phyloP scores from a whole-genome alignment of 2,113 vertebrate species.

The Microcebus murinus region DNA sequence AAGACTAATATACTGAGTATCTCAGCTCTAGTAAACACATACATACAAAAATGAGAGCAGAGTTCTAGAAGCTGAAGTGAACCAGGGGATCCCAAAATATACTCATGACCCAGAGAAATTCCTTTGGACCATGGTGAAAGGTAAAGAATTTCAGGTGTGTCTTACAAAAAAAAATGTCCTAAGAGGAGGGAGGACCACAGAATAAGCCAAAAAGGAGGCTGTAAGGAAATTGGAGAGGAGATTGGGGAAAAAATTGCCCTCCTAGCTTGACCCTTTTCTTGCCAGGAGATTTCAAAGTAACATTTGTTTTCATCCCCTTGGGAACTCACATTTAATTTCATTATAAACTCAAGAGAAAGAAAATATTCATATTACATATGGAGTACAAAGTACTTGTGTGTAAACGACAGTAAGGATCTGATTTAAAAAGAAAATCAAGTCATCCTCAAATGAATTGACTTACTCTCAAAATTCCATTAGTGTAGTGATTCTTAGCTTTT shows the following conservation, averaged over 20 bases:
- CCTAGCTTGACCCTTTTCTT: neutral
- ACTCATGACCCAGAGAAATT: neutral
- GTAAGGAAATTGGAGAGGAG: neutral
- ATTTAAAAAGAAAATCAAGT: conserved; percentile 16
- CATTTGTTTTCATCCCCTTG: neutral
- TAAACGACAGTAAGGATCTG: neutral
- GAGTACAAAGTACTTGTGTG: neutral
- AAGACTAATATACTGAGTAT: neutral
- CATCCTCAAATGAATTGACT: neutral
- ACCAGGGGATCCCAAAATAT: neutral
- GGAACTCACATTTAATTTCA: neutral
- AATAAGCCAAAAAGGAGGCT: neutral
- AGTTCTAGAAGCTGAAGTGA: neutral
- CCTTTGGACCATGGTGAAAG: neutral
- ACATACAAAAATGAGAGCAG: neutral
- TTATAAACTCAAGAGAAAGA: neutral
- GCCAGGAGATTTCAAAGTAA: conserved; percentile 28
- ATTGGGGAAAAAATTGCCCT: neutral
- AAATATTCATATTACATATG: neutral
- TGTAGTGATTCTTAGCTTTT: neutral
- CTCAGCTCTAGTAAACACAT: conserved; percentile 8
- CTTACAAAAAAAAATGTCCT: neutral
- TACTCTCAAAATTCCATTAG: neutral
- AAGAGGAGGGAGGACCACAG: neutral
- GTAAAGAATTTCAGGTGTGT: neutral